Percentiles rank a stretch among this genome's conserved stretches.
phyloP scores from a whole-genome alignment of 2,888 invertebrate species.

The Galerucella pusilla region DNA sequence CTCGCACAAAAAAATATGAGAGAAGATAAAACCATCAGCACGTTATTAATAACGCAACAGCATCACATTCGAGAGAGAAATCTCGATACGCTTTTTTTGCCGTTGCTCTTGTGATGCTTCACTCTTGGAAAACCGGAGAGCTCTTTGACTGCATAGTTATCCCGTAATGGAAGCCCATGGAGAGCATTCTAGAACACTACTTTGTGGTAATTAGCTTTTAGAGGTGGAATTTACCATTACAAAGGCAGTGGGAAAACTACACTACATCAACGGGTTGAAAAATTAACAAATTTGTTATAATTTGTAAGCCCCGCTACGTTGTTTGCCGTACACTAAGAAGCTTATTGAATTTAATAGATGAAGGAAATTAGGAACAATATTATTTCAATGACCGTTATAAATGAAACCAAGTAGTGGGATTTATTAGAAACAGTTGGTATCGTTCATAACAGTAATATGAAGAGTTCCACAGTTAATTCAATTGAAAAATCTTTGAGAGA shows the following conservation, averaged over 20 bases:
- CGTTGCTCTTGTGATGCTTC: conserved; percentile 17
- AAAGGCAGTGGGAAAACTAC: conserved; percentile 39
- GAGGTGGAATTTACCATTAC: conserved; percentile 43
- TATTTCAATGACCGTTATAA: no score
- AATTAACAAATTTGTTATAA: conserved; percentile 30
- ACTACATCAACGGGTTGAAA: conserved; percentile 33
- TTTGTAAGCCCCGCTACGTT: background rate
- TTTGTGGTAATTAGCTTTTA: conserved; percentile 51
- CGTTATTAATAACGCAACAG: conserved; percentile 13
- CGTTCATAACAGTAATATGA: no score
- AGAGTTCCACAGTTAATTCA: no score
- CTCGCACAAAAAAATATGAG: background rate
- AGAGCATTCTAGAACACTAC: conserved; percentile 47
- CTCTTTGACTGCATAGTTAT: conserved; percentile 44
- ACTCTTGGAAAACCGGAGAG: conserved; percentile 20
- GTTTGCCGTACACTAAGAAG: background rate
- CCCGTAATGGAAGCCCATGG: conserved; percentile 32
- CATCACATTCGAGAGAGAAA: conserved; percentile 12
- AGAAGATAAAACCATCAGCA: background rate
- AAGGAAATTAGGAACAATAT: no score
- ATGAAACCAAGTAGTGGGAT: no score
- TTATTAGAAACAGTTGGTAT: no score
- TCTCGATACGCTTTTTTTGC: conserved; percentile 24
- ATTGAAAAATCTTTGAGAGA: no score
- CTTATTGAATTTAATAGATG: background rate